Conservation (phyloP, 2,888 invertebrate species). For the Tetanocera ferruginea region DNA sequence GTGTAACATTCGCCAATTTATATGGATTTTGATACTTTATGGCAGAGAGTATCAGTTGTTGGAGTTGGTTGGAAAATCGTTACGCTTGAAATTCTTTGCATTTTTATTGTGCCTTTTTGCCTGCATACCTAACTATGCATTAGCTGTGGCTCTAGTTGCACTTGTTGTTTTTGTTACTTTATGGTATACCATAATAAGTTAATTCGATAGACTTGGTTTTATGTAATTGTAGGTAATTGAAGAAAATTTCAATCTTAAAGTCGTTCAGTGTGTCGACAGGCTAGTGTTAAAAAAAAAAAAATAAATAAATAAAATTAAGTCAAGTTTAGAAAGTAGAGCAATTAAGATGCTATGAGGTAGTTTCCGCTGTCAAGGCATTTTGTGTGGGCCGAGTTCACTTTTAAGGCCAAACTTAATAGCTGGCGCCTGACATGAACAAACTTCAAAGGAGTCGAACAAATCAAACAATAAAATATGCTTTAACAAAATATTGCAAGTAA, state of each 20-base stretch:
- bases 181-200: conserved; percentile 26
- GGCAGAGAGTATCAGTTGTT: neutral
- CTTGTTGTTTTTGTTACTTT: neutral
- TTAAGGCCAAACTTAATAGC: neutral
- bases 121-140: neutral
- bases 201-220: conserved; percentile 29
- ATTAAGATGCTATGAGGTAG: neutral
- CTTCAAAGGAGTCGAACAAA: too few species aligned
- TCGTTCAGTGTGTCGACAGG: conserved; percentile 33
- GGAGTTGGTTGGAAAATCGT: neutral
- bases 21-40: neutral
- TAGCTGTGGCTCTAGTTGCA: neutral
- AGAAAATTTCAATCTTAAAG: conserved; percentile 26
- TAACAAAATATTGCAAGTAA: too few species aligned
- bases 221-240: conserved; percentile 35
- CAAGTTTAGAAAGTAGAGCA: conserved; percentile 23
- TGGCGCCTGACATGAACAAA: neutral
- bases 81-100: conserved; percentile 39
- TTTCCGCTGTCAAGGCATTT: too few species aligned
- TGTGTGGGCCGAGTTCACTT: neutral
- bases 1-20: conserved; percentile 11
- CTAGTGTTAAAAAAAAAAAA: neutral
- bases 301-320: neutral
- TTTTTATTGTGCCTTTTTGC: conserved; percentile 12
- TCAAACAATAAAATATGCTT: too few species aligned